These are phyloP conservation scores for Poliocrania exsul DNA, from an alignment of 2,797 vertebrate species.

Conservation along the genomic window DNA sequence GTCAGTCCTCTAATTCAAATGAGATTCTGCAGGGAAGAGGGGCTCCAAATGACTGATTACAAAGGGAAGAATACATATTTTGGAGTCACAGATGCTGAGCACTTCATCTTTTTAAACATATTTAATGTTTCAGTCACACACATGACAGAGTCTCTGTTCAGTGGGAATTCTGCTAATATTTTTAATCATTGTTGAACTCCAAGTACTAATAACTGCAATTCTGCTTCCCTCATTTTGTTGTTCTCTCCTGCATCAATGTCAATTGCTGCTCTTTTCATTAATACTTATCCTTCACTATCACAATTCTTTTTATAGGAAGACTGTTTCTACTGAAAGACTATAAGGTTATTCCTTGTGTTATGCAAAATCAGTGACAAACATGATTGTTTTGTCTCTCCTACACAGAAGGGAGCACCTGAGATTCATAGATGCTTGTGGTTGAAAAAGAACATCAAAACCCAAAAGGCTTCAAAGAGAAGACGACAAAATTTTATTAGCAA, in stretches of 20 bases:
- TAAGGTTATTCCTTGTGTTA: background rate
- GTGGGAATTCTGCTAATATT: background rate
- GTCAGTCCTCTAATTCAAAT: background rate
- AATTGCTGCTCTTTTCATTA: background rate
- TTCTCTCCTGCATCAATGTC: background rate
- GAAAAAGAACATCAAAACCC: fast-evolving
- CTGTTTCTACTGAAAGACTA: background rate
- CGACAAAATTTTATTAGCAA: background rate
- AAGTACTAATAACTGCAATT: background rate
- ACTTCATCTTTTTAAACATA: background rate
- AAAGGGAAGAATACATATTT: background rate
- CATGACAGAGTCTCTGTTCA: background rate
- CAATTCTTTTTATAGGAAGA: background rate
- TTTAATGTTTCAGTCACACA: background rate
- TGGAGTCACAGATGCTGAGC: background rate
- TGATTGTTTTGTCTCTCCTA: fast-evolving
- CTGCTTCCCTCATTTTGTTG: background rate
- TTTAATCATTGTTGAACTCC: background rate
- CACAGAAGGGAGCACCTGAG: background rate
- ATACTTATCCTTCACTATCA: background rate
- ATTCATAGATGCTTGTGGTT: fast-evolving
- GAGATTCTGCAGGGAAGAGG: background rate
- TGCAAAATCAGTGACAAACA: fast-evolving
- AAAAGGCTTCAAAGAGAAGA: background rate
- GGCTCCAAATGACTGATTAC: background rate